phyloP scores from a whole-genome alignment of 2,888 invertebrate genomes.

The Ophraella communa region DNA sequence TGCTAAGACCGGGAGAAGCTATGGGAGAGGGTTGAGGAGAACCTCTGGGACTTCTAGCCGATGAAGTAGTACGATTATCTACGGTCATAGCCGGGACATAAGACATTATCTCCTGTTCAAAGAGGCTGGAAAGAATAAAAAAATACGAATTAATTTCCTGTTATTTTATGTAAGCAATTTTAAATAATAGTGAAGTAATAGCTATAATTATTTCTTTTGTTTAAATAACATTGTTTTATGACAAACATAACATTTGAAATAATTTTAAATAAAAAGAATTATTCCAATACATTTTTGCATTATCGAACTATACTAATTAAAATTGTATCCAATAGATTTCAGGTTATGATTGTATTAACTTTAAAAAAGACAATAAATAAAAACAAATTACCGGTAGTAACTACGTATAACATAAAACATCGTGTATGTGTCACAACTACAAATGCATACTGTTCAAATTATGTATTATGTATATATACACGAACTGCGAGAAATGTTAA shows the following conservation, averaged over 20 bases:
- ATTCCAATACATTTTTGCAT: too few species aligned
- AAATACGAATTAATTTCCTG: not conserved
- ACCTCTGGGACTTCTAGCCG: conserved; percentile 63
- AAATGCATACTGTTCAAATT: not conserved
- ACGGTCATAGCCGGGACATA: conserved; percentile 77
- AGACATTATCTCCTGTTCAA: conserved; percentile 98
- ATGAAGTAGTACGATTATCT: conserved; percentile 54
- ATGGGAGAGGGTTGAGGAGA: conserved; percentile 76
- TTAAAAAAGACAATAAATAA: too few species aligned
- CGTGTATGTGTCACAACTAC: not conserved
- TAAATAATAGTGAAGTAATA: too few species aligned
- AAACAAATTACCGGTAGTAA: not conserved
- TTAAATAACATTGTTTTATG: not conserved
- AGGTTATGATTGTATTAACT: too few species aligned
- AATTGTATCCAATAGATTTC: too few species aligned
- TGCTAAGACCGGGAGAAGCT: conserved; percentile 79
- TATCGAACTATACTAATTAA: too few species aligned
- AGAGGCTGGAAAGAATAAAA: conserved; percentile 73
- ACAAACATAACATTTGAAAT: too few species aligned
- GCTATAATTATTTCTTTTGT: too few species aligned
- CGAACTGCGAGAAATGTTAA: not conserved
- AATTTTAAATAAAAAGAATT: too few species aligned
- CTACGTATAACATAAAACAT: not conserved
- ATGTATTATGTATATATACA: not conserved
- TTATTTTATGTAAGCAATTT: too few species aligned